These are phyloP conservation scores for Tinamus major DNA, from an alignment of 2,797 vertebrate species.

Conservation along the genomic window DNA sequence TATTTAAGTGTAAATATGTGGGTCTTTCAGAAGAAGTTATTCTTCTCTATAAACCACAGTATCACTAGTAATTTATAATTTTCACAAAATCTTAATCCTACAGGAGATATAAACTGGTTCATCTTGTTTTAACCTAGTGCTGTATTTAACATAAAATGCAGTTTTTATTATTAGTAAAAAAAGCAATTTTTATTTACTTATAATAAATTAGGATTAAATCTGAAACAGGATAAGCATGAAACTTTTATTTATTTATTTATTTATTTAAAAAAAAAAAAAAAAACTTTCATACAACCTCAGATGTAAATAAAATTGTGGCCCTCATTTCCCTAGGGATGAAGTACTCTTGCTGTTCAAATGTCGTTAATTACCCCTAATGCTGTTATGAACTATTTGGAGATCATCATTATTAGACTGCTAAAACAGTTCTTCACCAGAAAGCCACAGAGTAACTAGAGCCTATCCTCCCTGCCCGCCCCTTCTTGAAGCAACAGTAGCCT, in stretches of 20 bases:
- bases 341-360: conserved; percentile 67
- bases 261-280: neutral
- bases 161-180: conserved; percentile 63
- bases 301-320: conserved; percentile 68
- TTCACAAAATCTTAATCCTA: conserved; percentile 71
- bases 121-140: conserved; percentile 70
- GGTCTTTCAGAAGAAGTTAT: conserved; percentile 30
- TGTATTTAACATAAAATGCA: conserved; percentile 62
- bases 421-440: conserved; percentile 71
- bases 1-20: conserved; percentile 64
- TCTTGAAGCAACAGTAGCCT: conserved; percentile 69
- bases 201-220: conserved; percentile 66
- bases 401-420: conserved; percentile 76
- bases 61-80: conserved; percentile 66
- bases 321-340: conserved; percentile 66
- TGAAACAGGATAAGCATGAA: conserved; percentile 37
- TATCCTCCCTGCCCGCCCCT: conserved; percentile 23
- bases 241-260: no score
- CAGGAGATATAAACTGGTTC: conserved; percentile 66
- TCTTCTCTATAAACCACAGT: conserved; percentile 47
- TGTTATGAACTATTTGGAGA: conserved; percentile 72
- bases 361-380: conserved; percentile 75
- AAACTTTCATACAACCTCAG: conserved; percentile 38
- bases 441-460: conserved; percentile 58
- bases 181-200: conserved; percentile 63